phyloP scores from a whole-genome alignment of 2,113 vertebrate genomes.

The Reinhardtius hippoglossoides region DNA sequence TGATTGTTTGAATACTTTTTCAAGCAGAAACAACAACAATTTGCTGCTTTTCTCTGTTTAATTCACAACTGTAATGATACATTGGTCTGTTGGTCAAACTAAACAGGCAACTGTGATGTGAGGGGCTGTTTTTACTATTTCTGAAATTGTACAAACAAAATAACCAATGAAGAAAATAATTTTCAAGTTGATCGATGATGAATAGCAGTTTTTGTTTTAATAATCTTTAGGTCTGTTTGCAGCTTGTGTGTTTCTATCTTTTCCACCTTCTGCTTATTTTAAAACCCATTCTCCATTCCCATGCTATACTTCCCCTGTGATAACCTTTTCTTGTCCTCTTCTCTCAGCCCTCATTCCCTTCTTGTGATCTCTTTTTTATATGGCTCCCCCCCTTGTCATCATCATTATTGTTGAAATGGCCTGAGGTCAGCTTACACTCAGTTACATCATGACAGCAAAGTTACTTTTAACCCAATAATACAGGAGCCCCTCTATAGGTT shows the following conservation, averaged over 20 bases:
- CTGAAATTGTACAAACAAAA: not conserved
- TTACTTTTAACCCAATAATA: conserved; percentile 4
- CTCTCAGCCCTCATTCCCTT: conserved; percentile 7
- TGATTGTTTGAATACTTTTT: no score
- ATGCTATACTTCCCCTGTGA: not conserved
- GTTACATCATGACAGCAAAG: conserved; percentile 50
- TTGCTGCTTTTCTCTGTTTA: no score
- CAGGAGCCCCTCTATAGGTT: not conserved
- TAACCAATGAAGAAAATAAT: no score
- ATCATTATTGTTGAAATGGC: conserved; percentile 32
- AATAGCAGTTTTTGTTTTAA: no score
- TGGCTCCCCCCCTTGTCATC: conserved; percentile 8
- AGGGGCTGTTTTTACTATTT: no score
- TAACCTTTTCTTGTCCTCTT: conserved; percentile 28
- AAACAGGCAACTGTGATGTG: no score
- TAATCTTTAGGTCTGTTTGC: no score
- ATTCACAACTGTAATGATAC: no score
- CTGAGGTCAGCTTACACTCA: conserved; percentile 35
- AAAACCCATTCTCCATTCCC: not conserved
- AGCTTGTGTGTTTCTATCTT: not conserved
- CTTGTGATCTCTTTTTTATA: conserved; percentile 27
- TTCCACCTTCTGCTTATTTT: not conserved
- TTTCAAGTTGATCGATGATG: no score
- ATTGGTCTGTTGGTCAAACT: no score
- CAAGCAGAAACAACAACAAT: no score